These are phyloP conservation scores for Lasioglossum baleicum DNA, from an alignment of 1,140 invertebrate species.

Conservation along the genomic window DNA sequence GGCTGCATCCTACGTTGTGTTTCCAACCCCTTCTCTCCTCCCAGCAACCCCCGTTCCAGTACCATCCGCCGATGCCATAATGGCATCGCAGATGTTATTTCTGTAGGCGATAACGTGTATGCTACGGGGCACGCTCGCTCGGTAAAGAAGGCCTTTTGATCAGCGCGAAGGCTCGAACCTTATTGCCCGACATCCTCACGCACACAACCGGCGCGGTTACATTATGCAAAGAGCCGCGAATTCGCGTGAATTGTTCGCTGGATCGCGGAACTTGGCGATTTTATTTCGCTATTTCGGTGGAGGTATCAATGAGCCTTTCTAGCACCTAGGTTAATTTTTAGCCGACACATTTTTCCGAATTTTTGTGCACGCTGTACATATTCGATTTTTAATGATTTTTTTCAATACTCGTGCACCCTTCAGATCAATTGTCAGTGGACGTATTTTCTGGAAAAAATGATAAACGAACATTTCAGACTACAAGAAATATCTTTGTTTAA, in stretches of 20 bases:
- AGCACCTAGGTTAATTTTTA: no score
- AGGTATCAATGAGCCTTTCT: no score
- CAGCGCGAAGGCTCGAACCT: constrained; percentile 45
- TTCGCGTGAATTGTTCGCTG: not conserved
- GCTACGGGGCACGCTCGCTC: constrained; percentile 5
- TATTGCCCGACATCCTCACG: constrained; percentile 18
- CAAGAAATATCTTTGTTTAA: no score
- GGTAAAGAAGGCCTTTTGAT: constrained; percentile 49
- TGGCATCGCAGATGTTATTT: constrained; percentile 45
- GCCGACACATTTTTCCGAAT: no score
- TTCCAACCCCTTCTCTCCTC: not conserved
- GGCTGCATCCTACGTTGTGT: not conserved
- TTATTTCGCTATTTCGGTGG: not conserved
- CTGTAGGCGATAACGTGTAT: constrained; percentile 26
- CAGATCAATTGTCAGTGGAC: no score
- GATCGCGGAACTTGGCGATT: not conserved
- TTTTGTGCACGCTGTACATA: no score
- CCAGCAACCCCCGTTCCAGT: no score
- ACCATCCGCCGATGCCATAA: constrained; percentile 24
- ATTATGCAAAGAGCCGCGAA: constrained; percentile 43
- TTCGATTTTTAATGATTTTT: no score
- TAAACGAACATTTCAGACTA: no score
- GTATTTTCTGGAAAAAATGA: no score
- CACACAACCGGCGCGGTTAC: not conserved
- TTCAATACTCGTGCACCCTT: no score